A percentile compares a stretch with the other conserved stretches of the same genome.
These are phyloP conservation scores for Camponotus fellah DNA, from an alignment of 2,888 invertebrate species.

Conservation along the genomic window DNA sequence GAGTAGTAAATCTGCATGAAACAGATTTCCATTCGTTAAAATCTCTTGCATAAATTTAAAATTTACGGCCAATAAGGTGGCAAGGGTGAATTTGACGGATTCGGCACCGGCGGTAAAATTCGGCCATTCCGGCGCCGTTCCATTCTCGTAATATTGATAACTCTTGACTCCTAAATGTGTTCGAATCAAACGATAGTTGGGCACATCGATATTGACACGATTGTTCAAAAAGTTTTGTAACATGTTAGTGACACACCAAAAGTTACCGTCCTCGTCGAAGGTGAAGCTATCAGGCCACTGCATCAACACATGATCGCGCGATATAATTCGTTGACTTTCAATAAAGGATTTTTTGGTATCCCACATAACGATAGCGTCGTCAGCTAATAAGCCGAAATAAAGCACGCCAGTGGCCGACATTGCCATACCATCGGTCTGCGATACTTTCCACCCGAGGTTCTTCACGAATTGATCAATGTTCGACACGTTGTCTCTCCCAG, in stretches of 20 bases:
- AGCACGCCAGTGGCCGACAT: constrained; percentile 91
- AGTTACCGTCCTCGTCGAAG: constrained; percentile 89
- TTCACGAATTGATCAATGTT: constrained; percentile 85
- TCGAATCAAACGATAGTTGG: constrained; percentile 89
- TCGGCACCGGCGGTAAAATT: constrained; percentile 73
- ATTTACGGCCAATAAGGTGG: constrained; percentile 62
- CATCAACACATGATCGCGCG: constrained; percentile 89
- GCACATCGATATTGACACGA: constrained; percentile 87
- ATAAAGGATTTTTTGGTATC: constrained; percentile 88
- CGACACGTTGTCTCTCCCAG: constrained; percentile 88
- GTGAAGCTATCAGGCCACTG: constrained; percentile 92
- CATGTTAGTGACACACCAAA: constrained; percentile 90
- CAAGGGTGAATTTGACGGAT: constrained; percentile 64
- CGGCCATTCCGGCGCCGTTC: constrained; percentile 77
- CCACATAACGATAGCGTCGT: constrained; percentile 91
- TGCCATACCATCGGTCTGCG: constrained; percentile 92
- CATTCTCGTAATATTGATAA: constrained; percentile 87
- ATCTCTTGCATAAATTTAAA: not conserved
- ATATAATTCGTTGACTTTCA: constrained; percentile 89
- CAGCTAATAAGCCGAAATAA: constrained; percentile 90
- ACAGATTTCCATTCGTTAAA: not conserved
- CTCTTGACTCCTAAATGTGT: constrained; percentile 89
- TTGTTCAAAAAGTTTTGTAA: constrained; percentile 90
- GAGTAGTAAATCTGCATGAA: constrained; percentile 88
- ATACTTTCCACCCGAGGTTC: constrained; percentile 89